phyloP scores from a whole-genome alignment of 2,113 vertebrate species.

The Siphamia tubifer region DNA sequence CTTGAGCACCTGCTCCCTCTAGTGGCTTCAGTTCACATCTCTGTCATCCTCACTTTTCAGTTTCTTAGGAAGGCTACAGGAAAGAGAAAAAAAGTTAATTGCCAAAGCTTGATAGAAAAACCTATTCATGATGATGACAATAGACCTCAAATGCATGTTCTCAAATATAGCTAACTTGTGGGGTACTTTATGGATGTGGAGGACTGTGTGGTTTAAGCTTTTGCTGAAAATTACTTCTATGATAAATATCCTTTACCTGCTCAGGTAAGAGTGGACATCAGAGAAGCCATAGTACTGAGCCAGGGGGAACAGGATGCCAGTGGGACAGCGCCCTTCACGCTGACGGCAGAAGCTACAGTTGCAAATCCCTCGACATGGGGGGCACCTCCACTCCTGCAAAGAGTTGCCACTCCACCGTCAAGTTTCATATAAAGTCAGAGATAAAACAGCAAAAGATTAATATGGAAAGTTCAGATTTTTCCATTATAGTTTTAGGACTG shows the following conservation, averaged over 20 bases:
- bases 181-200: no score
- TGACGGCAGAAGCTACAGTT: slow-evolving; percentile 84
- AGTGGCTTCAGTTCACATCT: slow-evolving; percentile 29
- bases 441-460: no score
- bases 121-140: no score
- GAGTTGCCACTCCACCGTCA: not conserved
- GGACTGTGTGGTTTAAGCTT: no score
- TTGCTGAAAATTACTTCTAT: no score
- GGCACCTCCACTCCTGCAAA: slow-evolving; percentile 77
- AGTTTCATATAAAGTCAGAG: no score
- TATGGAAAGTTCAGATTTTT: no score
- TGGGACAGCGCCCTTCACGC: slow-evolving; percentile 78
- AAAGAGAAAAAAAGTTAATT: not conserved
- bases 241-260: slow-evolving; percentile 65
- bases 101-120: no score
- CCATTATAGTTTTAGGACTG: no score
- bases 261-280: slow-evolving; percentile 82
- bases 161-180: no score
- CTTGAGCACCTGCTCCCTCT: not conserved
- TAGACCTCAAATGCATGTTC: no score
- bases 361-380: slow-evolving; percentile 81
- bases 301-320: slow-evolving; percentile 79
- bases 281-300: slow-evolving; percentile 81
- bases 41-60: slow-evolving; percentile 45
- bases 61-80: slow-evolving; percentile 70